These are phyloP conservation scores for Aradophagus sp. DNA, from an alignment of 1,140 invertebrate species.

Conservation along the genomic window DNA sequence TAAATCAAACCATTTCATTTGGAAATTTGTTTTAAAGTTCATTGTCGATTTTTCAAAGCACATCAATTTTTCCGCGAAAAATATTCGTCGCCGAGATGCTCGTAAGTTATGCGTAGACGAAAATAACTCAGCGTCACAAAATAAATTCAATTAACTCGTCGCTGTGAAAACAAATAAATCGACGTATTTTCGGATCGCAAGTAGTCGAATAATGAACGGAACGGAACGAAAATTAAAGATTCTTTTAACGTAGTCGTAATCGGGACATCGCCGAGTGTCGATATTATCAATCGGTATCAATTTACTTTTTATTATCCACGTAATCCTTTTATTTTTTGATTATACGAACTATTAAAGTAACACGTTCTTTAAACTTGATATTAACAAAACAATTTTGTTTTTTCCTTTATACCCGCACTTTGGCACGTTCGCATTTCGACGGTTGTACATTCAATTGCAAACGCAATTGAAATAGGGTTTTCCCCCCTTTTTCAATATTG, in stretches of 20 bases:
- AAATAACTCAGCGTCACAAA: constrained; percentile 59
- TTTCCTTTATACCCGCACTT: too few species aligned
- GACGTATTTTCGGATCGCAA: constrained; percentile 53
- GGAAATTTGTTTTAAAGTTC: constrained; percentile 53
- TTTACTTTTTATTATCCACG: neutral
- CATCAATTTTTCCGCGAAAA: constrained; percentile 57
- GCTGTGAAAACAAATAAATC: constrained; percentile 65
- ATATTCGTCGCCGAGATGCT: constrained; percentile 46
- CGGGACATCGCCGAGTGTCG: constrained; percentile 17
- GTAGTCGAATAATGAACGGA: constrained; percentile 35
- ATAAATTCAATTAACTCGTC: constrained; percentile 65
- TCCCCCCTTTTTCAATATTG: too few species aligned
- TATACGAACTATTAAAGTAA: too few species aligned
- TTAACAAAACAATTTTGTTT: too few species aligned
- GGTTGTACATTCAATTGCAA: too few species aligned
- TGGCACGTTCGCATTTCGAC: too few species aligned
- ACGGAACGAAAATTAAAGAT: constrained; percentile 23
- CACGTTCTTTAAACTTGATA: too few species aligned
- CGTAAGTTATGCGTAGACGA: constrained; percentile 53
- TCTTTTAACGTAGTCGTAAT: constrained; percentile 25
- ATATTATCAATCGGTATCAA: constrained; percentile 18
- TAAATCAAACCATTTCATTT: constrained; percentile 45
- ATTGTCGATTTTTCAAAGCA: constrained; percentile 43
- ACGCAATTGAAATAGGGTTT: too few species aligned
- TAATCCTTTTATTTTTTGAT: neutral